Base-by-base conservation (phyloP, 2,113 vertebrate genomes). In the Anoura caudifer region DNA sequence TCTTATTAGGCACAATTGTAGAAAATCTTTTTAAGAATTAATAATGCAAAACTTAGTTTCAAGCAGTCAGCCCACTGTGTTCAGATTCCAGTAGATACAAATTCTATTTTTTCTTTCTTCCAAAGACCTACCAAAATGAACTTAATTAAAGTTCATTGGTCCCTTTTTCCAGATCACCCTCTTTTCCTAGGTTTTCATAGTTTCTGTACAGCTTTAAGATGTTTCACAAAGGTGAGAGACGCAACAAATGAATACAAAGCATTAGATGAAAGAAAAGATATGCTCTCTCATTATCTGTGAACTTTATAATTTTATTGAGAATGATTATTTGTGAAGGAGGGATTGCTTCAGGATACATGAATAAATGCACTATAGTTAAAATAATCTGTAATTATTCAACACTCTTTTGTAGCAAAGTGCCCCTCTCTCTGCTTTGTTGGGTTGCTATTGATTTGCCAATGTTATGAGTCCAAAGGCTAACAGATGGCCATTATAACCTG, bases 301-400 rank as follows among this genome's bases (percentile, higher is more conserved):
- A 85, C 33, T 95, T 94, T 54, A 85, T 56, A 73, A 80, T 90
- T 93, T 90, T 82, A 22, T 28, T 75, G 24, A 81, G 33, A 77
- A 61, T 8, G 26, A 76, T 73, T 95, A 85, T 91, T 79, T 94
- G 47, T 95, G 59, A 85, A 24, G 33, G 59, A 97, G n/a, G 61
- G 87, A 85, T 65, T 70, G n/a, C 31, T 26, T 90, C 45, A 87
- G 92, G 92, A 65, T 50, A 85, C 13, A 47, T 88, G 85, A 93
- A 90, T 81, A 59, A 52, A 52, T 73, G 52, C 82, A n/a, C 75
- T 80, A 11, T 90, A 95, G 70, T 97, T 91, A 73, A 33, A 95
- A 95, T 94, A 91, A 96, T 91, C 88, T 77, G 17, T 36, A 67
- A 80, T 61, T 83, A 90, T 63, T 84, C 83, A 81, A 22, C 52